Conservation (phyloP, 2,888 invertebrate species). For the Habrosyne pyritoides region DNA sequence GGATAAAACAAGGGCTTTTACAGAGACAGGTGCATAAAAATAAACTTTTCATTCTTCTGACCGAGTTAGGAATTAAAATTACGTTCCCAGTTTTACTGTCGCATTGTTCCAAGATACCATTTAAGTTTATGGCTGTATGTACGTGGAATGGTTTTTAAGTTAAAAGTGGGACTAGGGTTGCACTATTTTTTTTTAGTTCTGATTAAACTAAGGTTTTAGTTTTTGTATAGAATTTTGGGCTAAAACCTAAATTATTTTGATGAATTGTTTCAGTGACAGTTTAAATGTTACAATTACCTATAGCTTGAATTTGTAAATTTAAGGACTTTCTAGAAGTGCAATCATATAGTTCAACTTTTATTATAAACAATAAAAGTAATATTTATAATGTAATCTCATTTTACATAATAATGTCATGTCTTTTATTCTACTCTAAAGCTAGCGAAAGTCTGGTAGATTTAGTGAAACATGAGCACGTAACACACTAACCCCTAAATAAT, state of each 20-base stretch:
- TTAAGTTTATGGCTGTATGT: constrained; percentile 38
- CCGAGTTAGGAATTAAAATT: constrained; percentile 20
- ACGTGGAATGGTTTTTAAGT: constrained; percentile 40
- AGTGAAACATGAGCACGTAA: background rate
- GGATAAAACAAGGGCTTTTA: background rate
- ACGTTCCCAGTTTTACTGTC: constrained; percentile 20
- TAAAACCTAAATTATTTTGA: too few species aligned
- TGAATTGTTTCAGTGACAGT: too few species aligned
- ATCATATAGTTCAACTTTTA: too few species aligned
- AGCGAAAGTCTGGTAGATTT: background rate
- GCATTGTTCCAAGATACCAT: constrained; percentile 29
- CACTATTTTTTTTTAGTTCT: constrained; percentile 20
- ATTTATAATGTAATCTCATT: too few species aligned
- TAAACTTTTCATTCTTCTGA: background rate
- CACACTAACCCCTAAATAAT: background rate
- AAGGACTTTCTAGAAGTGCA: too few species aligned
- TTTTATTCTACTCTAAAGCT: background rate
- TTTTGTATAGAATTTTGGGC: too few species aligned
- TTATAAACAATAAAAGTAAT: too few species aligned
- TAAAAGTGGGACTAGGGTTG: constrained; percentile 39
- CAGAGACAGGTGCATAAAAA: background rate
- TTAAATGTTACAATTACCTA: too few species aligned
- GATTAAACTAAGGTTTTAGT: background rate
- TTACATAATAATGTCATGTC: too few species aligned
- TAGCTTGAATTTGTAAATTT: too few species aligned